Conservation (phyloP, 2,797 vertebrate species). For the Poecilia gillii region DNA sequence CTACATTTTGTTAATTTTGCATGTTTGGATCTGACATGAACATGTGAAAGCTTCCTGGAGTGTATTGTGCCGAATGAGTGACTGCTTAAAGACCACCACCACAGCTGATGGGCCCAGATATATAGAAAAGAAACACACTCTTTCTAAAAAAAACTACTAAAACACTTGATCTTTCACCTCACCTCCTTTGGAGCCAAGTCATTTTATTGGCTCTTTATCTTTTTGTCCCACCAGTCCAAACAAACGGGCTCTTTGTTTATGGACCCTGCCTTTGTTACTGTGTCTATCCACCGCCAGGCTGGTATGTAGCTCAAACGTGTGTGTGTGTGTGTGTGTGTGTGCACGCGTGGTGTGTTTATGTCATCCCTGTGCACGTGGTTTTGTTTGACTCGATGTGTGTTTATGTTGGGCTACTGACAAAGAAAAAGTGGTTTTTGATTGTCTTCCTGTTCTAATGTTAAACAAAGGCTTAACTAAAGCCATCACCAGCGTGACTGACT, state of each 20-base stretch:
- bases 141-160: constrained; percentile 56
- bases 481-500: constrained; percentile 36
- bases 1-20: neutral
- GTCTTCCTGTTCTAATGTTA: constrained; percentile 64
- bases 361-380: constrained; percentile 30
- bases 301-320: constrained; percentile 13
- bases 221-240: constrained; percentile 61
- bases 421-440: constrained; percentile 69
- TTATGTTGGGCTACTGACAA: constrained; percentile 58
- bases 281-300: constrained; percentile 51
- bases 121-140: constrained; percentile 22
- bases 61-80: constrained; percentile 54
- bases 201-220: constrained; percentile 69
- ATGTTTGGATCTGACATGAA: constrained; percentile 22
- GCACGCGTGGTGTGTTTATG: constrained; percentile 10
- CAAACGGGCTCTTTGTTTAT: constrained; percentile 73
- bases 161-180: constrained; percentile 77
- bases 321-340: neutral
- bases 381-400: constrained; percentile 38
- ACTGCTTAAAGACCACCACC: constrained; percentile 62
- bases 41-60: constrained; percentile 30
- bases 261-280: constrained; percentile 65
- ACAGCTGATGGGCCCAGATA: constrained; percentile 46
- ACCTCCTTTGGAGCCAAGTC: constrained; percentile 57
- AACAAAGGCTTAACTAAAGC: constrained; percentile 65